Conservation (phyloP, 1,140 invertebrate species). For the Drosophila simulans region DNA sequence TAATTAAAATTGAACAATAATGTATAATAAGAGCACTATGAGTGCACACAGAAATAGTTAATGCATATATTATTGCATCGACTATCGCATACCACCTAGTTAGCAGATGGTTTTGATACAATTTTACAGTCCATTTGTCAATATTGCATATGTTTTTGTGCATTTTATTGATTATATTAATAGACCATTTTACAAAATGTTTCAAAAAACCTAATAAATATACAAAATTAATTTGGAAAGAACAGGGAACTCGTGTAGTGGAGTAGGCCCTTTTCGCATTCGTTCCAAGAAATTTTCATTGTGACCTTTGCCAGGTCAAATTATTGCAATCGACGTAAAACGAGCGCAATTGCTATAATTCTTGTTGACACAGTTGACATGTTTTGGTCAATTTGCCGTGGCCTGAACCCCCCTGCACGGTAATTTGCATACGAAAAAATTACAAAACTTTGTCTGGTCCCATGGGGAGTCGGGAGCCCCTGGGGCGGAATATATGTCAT, state of each 20-base stretch:
- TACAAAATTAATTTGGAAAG: background rate
- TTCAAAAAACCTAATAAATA: background rate
- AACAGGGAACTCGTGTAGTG: background rate
- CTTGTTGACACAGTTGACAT: conserved; percentile 40
- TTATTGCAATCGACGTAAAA: conserved; percentile 17
- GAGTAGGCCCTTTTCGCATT: background rate
- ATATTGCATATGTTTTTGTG: no score
- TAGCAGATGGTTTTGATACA: no score
- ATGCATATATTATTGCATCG: no score
- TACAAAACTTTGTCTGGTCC: conserved; percentile 39
- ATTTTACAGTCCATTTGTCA: no score
- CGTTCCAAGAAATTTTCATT: conserved; percentile 1
- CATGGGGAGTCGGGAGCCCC: conserved; percentile 9
- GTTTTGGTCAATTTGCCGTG: conserved; percentile 35
- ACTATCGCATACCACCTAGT: no score
- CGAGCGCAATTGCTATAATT: conserved; percentile 33
- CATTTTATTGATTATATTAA: no score
- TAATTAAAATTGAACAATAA: no score
- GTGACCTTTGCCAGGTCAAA: conserved; percentile 23
- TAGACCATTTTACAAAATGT: no score
- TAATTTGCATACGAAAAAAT: conserved; percentile 50
- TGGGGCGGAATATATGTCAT: conserved; percentile 14
- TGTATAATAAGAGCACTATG: no score
- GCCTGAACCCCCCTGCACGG: conserved; percentile 30
- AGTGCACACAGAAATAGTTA: no score